phyloP scores from a whole-genome alignment of 1,140 invertebrate species.

The Cryptotermes secundus region DNA sequence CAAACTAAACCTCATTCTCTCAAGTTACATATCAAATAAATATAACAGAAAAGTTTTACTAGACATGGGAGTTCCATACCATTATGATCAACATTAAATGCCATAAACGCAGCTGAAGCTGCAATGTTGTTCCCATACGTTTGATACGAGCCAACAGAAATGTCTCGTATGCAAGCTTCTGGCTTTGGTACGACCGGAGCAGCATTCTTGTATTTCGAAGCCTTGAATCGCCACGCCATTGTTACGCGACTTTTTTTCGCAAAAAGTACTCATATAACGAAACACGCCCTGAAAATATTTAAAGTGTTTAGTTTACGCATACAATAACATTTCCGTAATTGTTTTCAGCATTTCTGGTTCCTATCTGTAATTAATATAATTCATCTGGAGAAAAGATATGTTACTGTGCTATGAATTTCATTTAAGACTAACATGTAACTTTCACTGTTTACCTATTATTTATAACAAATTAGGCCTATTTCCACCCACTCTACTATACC shows the following conservation, averaged over 20 bases:
- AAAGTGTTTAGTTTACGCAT: neutral
- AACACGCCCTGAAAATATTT: neutral
- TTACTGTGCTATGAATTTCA: neutral
- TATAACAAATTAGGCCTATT: neutral
- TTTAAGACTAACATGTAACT: neutral
- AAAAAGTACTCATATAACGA: constrained; percentile 6
- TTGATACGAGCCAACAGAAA: constrained; percentile 86
- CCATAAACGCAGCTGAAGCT: constrained; percentile 88
- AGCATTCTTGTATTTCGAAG: constrained; percentile 96
- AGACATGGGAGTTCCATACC: constrained; percentile 45
- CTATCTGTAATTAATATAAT: neutral
- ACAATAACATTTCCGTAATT: neutral
- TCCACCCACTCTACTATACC: neutral
- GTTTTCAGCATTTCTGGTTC: neutral
- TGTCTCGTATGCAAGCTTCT: constrained; percentile 85
- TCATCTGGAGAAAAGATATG: neutral
- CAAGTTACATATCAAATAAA: too few species aligned
- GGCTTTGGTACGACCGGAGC: constrained; percentile 89
- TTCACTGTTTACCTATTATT: neutral
- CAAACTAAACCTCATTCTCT: too few species aligned
- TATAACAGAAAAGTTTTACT: too few species aligned
- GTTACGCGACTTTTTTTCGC: constrained; percentile 41
- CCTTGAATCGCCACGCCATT: constrained; percentile 95
- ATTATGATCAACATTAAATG: constrained; percentile 86
- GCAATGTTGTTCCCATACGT: constrained; percentile 93